Conservation (phyloP, 2,113 vertebrate species). For the Gallinago paraguaiae region DNA sequence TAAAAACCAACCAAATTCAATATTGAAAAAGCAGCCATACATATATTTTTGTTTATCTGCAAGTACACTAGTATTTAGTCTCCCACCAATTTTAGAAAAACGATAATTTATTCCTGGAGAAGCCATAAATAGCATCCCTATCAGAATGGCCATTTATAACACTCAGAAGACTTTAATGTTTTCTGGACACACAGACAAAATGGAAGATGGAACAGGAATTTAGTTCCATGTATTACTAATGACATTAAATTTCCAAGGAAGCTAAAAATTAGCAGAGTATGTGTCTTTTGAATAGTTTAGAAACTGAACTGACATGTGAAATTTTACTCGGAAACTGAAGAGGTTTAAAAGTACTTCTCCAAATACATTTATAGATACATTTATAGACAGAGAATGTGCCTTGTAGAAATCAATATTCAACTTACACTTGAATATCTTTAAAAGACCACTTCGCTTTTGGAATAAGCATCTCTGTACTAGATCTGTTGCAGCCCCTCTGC, state of each 20-base stretch:
- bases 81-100: background rate
- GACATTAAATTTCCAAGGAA: background rate
- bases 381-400: background rate
- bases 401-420: background rate
- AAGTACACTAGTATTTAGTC: background rate
- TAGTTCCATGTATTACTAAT: background rate
- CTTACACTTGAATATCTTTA: background rate
- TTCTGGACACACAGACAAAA: background rate
- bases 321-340: background rate
- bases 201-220: background rate
- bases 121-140: background rate
- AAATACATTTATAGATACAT: background rate
- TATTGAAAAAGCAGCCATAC: background rate
- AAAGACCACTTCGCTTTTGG: background rate
- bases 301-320: background rate
- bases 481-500: background rate
- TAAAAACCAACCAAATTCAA: background rate
- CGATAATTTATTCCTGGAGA: background rate
- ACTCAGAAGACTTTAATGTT: background rate
- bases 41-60: background rate
- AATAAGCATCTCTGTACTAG: background rate
- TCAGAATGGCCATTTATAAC: background rate
- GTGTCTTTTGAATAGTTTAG: background rate
- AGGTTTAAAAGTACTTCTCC: background rate
- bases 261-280: background rate